phyloP scores from a whole-genome alignment of 2,797 vertebrate genomes.

The Cephalopachus bancanus region DNA sequence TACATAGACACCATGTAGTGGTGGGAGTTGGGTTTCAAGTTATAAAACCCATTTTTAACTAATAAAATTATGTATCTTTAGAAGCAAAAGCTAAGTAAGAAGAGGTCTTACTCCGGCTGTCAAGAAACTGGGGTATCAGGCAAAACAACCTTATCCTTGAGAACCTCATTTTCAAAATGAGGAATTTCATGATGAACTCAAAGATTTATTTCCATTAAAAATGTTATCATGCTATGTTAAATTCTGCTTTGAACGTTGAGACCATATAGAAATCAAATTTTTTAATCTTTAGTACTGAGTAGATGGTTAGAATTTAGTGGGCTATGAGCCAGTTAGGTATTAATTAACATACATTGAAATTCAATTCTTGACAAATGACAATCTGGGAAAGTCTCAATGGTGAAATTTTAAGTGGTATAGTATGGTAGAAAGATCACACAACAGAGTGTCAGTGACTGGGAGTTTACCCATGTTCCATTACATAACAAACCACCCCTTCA shows the following conservation, averaged over 20 bases:
- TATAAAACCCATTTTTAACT: neutral
- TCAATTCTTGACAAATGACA: neutral
- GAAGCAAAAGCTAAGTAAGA: neutral
- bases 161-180: neutral
- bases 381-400: neutral
- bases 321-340: neutral
- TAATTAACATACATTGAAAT: neutral
- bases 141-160: neutral
- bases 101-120: neutral
- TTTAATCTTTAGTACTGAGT: neutral
- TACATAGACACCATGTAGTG: no score
- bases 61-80: constrained; percentile 1
- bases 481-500: neutral
- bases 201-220: neutral
- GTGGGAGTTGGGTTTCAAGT: neutral
- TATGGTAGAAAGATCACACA: neutral
- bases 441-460: neutral
- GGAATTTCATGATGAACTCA: neutral
- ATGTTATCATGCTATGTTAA: neutral
- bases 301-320: neutral
- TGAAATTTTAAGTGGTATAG: neutral
- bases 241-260: neutral
- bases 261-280: neutral
- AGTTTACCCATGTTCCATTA: neutral
- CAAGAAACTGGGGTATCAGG: neutral